Percentiles rank a stretch among this genome's conserved stretches.
These are phyloP conservation scores for Umimayanthus chanpuru DNA, from an alignment of 92 coral and sea anemone genomes.

Conservation along the genomic window DNA sequence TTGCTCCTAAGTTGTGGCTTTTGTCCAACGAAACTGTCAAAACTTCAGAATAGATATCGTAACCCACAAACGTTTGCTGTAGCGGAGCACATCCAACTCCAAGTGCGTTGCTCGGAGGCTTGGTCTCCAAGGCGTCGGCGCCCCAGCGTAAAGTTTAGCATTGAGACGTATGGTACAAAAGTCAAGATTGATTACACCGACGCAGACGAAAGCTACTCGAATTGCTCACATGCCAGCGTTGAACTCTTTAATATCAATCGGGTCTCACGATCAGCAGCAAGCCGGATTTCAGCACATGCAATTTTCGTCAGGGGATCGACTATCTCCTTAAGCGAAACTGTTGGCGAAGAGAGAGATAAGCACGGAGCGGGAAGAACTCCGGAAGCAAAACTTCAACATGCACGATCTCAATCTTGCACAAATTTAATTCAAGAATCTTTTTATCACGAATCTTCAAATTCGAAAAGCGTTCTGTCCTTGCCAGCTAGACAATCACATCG, in stretches of 20 bases:
- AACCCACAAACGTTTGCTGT: neutral
- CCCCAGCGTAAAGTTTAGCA: neutral
- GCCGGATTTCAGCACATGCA: neutral
- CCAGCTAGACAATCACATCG: no score
- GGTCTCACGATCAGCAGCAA: neutral
- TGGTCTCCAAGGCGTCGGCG: neutral
- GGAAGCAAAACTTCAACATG: no score
- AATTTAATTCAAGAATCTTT: no score
- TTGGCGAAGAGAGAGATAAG: no score
- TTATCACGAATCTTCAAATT: no score
- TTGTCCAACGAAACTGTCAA: slow-evolving; percentile 54
- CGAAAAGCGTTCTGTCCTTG: no score
- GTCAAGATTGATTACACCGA: neutral
- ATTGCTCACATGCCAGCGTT: neutral
- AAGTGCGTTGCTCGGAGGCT: neutral
- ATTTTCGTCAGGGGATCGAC: slow-evolving; percentile 1
- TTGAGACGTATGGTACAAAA: neutral
- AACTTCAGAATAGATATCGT: slow-evolving; percentile 41
- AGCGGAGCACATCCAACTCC: neutral
- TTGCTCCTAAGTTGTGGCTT: slow-evolving; percentile 63
- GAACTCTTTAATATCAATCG: neutral
- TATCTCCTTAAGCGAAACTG: neutral
- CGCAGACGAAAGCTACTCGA: neutral
- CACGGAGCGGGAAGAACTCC: no score
- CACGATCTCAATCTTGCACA: no score